Evolutionary conservation across 2,797 vertebrate genomes (phyloP).

Genomic region (Enteromius treurensis): DNA sequence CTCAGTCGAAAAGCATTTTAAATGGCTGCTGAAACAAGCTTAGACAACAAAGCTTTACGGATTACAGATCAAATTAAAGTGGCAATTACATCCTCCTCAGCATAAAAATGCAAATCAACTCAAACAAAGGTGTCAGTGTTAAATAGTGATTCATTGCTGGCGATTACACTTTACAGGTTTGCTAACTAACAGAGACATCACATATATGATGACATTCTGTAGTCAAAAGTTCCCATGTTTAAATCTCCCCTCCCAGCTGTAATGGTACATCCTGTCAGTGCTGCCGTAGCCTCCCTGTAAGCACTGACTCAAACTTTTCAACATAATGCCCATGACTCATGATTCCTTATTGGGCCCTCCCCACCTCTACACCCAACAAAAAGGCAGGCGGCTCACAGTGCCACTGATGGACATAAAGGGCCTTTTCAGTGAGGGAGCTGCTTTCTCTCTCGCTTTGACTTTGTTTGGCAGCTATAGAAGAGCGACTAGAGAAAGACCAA

Average conservation of each 20-base stretch:
- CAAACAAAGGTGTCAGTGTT: neutral
- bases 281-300: constrained; percentile 59
- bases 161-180: neutral
- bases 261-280: constrained; percentile 60
- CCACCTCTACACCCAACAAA: constrained; percentile 53
- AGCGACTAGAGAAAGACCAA: constrained; percentile 25
- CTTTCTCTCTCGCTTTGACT: constrained; percentile 18
- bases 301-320: constrained; percentile 71
- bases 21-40: neutral
- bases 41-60: constrained; percentile 5
- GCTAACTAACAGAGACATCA: neutral
- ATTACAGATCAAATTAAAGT: neutral
- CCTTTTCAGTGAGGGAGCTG: constrained; percentile 25
- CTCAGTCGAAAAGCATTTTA: neutral
- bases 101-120: neutral
- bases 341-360: constrained; percentile 58
- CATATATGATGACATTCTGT: neutral
- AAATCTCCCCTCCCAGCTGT: constrained; percentile 9
- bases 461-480: constrained; percentile 20
- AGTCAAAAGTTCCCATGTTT: constrained; percentile 4
- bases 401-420: constrained; percentile 16
- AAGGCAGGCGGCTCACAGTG: constrained; percentile 32
- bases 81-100: neutral
- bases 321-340: constrained; percentile 69
- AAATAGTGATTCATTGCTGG: neutral